phyloP scores from a whole-genome alignment of 2,797 vertebrate species.

The Galagoides demidoff region DNA sequence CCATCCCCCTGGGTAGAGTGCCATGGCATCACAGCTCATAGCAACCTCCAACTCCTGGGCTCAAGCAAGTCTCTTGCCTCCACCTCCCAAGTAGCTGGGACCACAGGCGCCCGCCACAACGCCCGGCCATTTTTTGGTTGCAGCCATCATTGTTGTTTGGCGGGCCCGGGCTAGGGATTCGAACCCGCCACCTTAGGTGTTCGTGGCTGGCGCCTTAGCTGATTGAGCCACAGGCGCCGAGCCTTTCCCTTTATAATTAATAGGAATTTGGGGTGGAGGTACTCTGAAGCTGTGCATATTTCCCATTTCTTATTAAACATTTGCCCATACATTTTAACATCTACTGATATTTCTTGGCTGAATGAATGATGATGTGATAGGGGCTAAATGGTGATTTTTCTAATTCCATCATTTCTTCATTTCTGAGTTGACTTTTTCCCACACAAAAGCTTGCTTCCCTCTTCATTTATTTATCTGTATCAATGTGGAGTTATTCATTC shows the following conservation, averaged over 20 bases:
- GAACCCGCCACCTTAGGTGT: too few species aligned
- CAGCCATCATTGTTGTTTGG: too few species aligned
- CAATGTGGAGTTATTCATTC: not conserved
- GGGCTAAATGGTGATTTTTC: not conserved
- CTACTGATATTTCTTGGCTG: not conserved
- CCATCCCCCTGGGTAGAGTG: too few species aligned
- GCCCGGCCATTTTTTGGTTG: too few species aligned
- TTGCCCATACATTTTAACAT: not conserved
- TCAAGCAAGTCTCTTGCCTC: too few species aligned
- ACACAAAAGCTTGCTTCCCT: not conserved
- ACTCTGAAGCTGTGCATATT: not conserved
- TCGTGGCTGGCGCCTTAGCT: too few species aligned
- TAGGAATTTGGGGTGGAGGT: not conserved
- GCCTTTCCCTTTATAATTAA: not conserved
- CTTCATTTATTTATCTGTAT: not conserved
- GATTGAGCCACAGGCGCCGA: too few species aligned
- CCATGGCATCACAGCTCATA: too few species aligned
- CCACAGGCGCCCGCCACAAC: too few species aligned
- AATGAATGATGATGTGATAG: not conserved
- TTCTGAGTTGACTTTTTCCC: slow-evolving; percentile 1
- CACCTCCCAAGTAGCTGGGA: too few species aligned
- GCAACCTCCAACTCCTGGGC: too few species aligned
- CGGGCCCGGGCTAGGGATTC: too few species aligned
- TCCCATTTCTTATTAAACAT: not conserved
- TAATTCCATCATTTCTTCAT: not conserved